phyloP scores from a whole-genome alignment of 2,113 vertebrate genomes.

The Petroica traversi region DNA sequence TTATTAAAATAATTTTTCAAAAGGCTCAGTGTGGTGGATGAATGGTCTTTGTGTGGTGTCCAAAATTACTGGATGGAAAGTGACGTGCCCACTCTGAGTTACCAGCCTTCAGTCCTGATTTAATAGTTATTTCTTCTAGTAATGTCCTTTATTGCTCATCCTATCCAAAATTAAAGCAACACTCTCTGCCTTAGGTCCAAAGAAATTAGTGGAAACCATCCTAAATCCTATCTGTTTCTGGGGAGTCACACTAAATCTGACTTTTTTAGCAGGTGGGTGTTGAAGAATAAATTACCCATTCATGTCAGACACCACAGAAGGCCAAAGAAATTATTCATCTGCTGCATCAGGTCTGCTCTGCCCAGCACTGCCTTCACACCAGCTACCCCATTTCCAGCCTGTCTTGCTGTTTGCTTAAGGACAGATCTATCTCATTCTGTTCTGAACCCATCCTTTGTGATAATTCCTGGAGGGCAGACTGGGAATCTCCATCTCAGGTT shows the following conservation, averaged over 20 bases:
- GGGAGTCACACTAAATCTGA: neutral
- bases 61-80: neutral
- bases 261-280: neutral
- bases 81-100: neutral
- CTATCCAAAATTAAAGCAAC: neutral
- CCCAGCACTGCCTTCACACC: neutral
- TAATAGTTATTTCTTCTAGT: neutral
- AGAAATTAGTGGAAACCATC: neutral
- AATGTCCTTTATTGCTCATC: neutral
- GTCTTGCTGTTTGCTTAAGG: neutral
- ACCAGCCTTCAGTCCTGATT: neutral
- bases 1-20: neutral
- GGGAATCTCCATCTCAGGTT: neutral
- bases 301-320: neutral
- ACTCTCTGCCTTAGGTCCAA: neutral
- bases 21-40: neutral
- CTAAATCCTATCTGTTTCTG: neutral
- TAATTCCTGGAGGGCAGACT: neutral
- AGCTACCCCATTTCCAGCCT: neutral
- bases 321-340: neutral
- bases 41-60: neutral
- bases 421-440: accelerated
- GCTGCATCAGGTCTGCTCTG: neutral
- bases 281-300: neutral
- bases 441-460: neutral